These are phyloP conservation scores for Megamerina dolium DNA, from an alignment of 2,888 invertebrate genomes.

Conservation along the genomic window DNA sequence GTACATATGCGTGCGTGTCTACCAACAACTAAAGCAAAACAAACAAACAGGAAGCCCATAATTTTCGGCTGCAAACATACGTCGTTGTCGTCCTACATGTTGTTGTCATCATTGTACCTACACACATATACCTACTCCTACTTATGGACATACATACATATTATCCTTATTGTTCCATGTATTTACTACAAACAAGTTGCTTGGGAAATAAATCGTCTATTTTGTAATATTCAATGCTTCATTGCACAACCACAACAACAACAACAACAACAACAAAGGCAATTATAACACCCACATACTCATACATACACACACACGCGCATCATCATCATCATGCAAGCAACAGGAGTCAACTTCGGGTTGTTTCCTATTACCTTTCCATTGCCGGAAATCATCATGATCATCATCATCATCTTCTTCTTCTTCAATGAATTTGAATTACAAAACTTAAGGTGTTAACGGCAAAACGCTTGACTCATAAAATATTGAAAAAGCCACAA, in stretches of 20 bases:
- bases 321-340: background rate
- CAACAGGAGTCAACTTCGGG: constrained; percentile 14
- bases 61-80: constrained; percentile 14
- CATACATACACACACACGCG: background rate
- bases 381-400: no score
- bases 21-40: background rate
- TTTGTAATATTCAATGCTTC: constrained; percentile 21
- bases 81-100: no score
- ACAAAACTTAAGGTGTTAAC: constrained; percentile 34
- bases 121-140: no score
- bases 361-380: constrained; percentile 5
- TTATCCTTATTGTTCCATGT: constrained; percentile 2
- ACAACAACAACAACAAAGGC: constrained; percentile 12
- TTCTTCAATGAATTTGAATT: background rate
- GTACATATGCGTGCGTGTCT: background rate
- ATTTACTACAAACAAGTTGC: constrained; percentile 15
- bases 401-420: no score
- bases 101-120: no score
- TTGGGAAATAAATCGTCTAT: constrained; percentile 27
- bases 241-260: constrained; percentile 16
- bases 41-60: constrained; percentile 15
- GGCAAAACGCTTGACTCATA: constrained; percentile 39
- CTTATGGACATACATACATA: no score
- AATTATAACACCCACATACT: constrained; percentile 1
- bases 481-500: constrained; percentile 47